Conservation (phyloP, 2,797 vertebrate species). For the Schizopygopsis pylzovi region DNA sequence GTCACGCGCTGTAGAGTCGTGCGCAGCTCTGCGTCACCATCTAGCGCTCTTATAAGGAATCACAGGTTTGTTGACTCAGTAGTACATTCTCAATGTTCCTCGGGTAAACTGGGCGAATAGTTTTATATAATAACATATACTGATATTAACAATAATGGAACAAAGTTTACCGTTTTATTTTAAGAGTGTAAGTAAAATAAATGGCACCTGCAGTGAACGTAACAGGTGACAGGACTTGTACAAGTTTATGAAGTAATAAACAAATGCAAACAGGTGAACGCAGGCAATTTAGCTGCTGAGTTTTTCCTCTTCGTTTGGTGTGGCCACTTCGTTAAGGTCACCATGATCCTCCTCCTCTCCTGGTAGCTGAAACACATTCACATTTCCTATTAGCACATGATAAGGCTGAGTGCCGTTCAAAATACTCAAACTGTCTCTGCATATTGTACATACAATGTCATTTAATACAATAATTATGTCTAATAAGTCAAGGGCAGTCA, state of each 20-base stretch:
- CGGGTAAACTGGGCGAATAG: background rate
- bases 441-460: background rate
- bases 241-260: background rate
- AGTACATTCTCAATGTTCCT: background rate
- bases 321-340: slow-evolving; percentile 67
- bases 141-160: slow-evolving; percentile 24
- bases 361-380: slow-evolving; percentile 69
- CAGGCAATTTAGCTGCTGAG: slow-evolving; percentile 64
- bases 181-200: slow-evolving; percentile 1
- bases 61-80: background rate
- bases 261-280: background rate
- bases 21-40: slow-evolving; percentile 33
- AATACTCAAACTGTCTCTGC: background rate
- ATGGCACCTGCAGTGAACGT: slow-evolving; percentile 3
- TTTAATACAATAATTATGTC: background rate
- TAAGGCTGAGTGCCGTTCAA: background rate
- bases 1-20: background rate
- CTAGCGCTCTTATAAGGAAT: slow-evolving; percentile 22
- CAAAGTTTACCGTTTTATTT: slow-evolving; percentile 4
- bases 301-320: slow-evolving; percentile 70
- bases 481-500: background rate
- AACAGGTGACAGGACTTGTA: background rate
- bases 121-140: background rate
- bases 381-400: background rate
- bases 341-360: slow-evolving; percentile 67